Conservation (phyloP, 2,797 vertebrate genomes). For the Poecilia gillii region DNA sequence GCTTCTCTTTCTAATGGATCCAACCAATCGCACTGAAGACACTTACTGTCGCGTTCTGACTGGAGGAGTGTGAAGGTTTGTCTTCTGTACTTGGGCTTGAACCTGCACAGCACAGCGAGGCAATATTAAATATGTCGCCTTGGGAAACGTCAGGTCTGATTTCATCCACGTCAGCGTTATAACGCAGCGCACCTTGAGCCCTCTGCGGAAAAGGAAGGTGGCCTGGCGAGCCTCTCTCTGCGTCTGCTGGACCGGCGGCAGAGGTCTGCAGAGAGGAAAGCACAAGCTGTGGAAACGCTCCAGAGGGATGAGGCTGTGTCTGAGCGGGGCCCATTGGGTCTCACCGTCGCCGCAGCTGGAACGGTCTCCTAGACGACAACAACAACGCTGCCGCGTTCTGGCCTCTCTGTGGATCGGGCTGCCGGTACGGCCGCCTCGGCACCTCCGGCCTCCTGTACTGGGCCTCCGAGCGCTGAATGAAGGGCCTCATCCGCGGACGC, state of each 20-base stretch:
- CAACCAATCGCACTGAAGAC: not conserved
- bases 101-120: slow-evolving; percentile 34
- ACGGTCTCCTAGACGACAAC: slow-evolving; percentile 77
- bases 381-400: slow-evolving; percentile 44
- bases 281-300: not conserved
- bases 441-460: slow-evolving; percentile 65
- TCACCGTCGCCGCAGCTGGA: slow-evolving; percentile 87
- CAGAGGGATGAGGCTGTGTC: not conserved
- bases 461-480: slow-evolving; percentile 58
- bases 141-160: not conserved
- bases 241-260: slow-evolving; percentile 66
- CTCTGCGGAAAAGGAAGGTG: slow-evolving; percentile 92
- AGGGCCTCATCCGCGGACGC: slow-evolving; percentile 59
- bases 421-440: slow-evolving; percentile 79
- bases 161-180: not conserved
- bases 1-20: too few species aligned
- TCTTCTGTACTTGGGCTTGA: slow-evolving; percentile 75
- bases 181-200: slow-evolving; percentile 86
- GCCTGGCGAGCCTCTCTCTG: slow-evolving; percentile 93
- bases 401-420: slow-evolving; percentile 62
- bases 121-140: not conserved
- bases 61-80: slow-evolving; percentile 57
- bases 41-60: slow-evolving; percentile 89
- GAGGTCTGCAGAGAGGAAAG: slow-evolving; percentile 55
- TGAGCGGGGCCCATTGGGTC: not conserved